phyloP scores from a whole-genome alignment of 2,113 vertebrate genomes.

The Caranx melampygus region DNA sequence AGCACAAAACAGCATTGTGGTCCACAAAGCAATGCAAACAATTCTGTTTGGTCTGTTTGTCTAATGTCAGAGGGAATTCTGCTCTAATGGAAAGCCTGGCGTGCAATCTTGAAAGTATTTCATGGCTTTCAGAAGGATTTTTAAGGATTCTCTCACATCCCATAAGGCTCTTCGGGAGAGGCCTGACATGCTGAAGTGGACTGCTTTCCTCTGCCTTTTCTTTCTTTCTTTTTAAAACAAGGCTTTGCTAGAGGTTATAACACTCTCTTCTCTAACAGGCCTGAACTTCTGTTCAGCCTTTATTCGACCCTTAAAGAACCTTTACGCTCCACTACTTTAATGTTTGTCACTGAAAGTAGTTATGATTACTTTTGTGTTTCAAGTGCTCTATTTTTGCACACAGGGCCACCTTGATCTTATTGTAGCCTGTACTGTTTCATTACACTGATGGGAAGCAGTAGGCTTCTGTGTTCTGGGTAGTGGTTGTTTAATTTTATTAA shows the following conservation, averaged over 20 bases:
- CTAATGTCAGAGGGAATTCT: background rate
- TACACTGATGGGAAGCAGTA: constrained; percentile 35
- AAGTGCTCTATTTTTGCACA: constrained; percentile 12
- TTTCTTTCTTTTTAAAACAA: constrained; percentile 2
- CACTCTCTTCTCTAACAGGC: constrained; percentile 14
- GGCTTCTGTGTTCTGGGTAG: no score
- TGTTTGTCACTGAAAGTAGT: constrained; percentile 32
- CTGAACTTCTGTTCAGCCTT: constrained; percentile 19
- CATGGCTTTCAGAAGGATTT: background rate
- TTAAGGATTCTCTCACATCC: background rate
- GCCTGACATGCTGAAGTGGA: background rate
- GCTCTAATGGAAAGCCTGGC: background rate
- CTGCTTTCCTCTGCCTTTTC: background rate
- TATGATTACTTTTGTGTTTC: constrained; percentile 33
- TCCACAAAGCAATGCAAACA: background rate
- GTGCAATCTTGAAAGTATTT: background rate
- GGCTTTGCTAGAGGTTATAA: background rate
- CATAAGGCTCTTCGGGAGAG: background rate
- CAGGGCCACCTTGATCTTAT: constrained; percentile 29
- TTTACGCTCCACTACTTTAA: background rate
- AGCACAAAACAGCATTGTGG: background rate
- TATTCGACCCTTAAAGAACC: constrained; percentile 18
- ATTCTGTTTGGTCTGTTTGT: background rate
- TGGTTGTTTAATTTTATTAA: background rate
- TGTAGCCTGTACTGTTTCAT: constrained; percentile 16